Evolutionary conservation across 2,888 invertebrate genomes (phyloP).

Genomic region (Julus scanicus): DNA sequence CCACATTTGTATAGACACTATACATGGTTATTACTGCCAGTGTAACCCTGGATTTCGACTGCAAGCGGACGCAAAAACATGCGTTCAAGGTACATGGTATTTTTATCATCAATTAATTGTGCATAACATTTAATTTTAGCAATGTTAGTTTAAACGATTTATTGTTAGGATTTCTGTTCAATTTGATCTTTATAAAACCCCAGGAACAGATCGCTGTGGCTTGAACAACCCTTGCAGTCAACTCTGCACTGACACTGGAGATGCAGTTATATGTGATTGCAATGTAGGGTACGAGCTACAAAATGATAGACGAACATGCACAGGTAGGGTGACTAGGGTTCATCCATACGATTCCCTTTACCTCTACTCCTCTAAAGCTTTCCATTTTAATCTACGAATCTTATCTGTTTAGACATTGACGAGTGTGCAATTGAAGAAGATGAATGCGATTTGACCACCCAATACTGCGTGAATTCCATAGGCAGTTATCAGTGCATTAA

Average conservation of each 20-base stretch:
- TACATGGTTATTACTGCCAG: slow-evolving; percentile 77
- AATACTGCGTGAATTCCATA: slow-evolving; percentile 81
- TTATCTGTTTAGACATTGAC: slow-evolving; percentile 67
- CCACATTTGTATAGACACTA: slow-evolving; percentile 80
- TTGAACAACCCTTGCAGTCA: slow-evolving; percentile 79
- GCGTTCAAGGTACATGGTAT: slow-evolving; percentile 67
- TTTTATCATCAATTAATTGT: neutral
- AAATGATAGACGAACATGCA: slow-evolving; percentile 75
- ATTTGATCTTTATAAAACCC: neutral
- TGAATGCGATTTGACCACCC: slow-evolving; percentile 75
- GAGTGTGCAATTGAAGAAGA: slow-evolving; percentile 70
- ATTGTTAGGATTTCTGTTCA: too few relatives aligned
- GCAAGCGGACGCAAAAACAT: slow-evolving; percentile 78
- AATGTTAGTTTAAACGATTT: too few relatives aligned
- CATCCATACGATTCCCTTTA: neutral
- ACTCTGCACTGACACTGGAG: slow-evolving; percentile 77
- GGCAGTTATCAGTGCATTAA: slow-evolving; percentile 79
- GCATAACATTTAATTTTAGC: slow-evolving; percentile 37
- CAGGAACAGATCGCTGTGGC: slow-evolving; percentile 69
- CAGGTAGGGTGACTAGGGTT: slow-evolving; percentile 67
- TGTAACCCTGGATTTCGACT: slow-evolving; percentile 77
- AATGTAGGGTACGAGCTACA: slow-evolving; percentile 76
- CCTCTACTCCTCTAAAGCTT: neutral
- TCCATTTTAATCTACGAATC: too few relatives aligned
- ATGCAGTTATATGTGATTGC: slow-evolving; percentile 78